Base-by-base conservation (phyloP, 2,888 invertebrate species). In the Oegoconia quadripuncta region DNA sequence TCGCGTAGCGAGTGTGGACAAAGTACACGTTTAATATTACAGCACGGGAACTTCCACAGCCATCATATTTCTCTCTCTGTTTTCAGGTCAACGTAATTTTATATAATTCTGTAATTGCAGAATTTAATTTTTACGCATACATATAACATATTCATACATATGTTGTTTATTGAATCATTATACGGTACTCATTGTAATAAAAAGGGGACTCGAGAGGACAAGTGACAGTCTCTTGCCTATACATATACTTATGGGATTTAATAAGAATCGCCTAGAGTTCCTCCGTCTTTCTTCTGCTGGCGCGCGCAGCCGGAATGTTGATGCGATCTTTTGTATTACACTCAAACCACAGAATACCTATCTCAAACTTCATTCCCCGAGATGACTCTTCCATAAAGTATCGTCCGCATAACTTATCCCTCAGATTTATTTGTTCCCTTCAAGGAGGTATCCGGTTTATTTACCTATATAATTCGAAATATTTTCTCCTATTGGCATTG, bases 321-420 rank as follows among this genome's bases (percentile, higher is more conserved):
- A 68, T 71, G 59, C 48, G 55, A 49, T 55, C 59, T 58, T 68
- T 70, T 69, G 68, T 72, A 64, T 64, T 65, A 60, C 53, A 58
- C 53, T 52, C 55, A 52, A 67, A 70, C 60, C 30, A 20, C 22
- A 37, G 2, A 33, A 37, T 35, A 38, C 34, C 35, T 38, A 35
- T 59, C 55, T 54, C 55, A 55, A 68, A 72, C 63, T 64, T 69
- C 57, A 59, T 64, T 59, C 52, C 45, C 48, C 48, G 46, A 52
- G 55, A 67, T 64, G 58, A 63, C 59, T 63, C 55, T 57, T 40
- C 55, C 60, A 64, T 68, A 66, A 66, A 68, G 58, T 61, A 67
- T 60, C 49, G 59, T 55, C 58, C 64, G 58, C 60, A 69, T 72
- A 64, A 64, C 61, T 68, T 73, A 72, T 72, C 66, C 69, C 59